phyloP scores from a whole-genome alignment of 2,888 invertebrate genomes.

The Idaea biselata region DNA sequence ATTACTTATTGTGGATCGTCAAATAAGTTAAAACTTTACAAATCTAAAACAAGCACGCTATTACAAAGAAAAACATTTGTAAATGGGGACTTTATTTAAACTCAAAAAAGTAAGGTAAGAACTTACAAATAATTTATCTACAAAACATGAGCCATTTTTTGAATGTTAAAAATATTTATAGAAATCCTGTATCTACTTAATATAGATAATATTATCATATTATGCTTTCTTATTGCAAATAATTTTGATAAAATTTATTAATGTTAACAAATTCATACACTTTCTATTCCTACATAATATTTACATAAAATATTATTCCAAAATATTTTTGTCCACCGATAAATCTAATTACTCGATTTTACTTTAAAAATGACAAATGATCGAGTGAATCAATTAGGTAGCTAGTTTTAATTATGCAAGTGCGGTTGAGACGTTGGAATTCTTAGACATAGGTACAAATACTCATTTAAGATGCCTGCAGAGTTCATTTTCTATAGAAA shows the following conservation, averaged over 20 bases:
- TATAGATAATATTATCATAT: conserved; percentile 8
- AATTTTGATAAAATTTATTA: conserved; percentile 57
- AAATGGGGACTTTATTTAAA: background rate
- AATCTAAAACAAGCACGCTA: background rate
- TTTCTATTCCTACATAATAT: conserved; percentile 50
- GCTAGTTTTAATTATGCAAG: conserved; percentile 27
- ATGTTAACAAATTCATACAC: conserved; percentile 66
- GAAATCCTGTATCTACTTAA: conserved; percentile 16
- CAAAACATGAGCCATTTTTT: conserved; percentile 1
- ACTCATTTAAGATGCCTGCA: background rate
- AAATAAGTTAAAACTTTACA: conserved; percentile 6
- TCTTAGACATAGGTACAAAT: conserved; percentile 1
- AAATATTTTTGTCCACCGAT: conserved; percentile 59
- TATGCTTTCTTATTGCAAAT: conserved; percentile 34
- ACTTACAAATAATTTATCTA: background rate
- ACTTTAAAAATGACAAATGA: background rate
- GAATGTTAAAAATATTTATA: background rate
- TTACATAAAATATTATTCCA: conserved; percentile 69
- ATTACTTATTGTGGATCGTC: conserved; percentile 2
- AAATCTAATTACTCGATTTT: conserved; percentile 12
- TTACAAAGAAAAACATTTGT: background rate
- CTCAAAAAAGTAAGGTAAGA: background rate
- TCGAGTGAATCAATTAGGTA: background rate
- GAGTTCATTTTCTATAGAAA: too few species aligned
- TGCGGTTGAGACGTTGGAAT: conserved; percentile 17